Base-by-base conservation (phyloP, 2,797 vertebrate genomes). In the Takifugu rubripes region DNA sequence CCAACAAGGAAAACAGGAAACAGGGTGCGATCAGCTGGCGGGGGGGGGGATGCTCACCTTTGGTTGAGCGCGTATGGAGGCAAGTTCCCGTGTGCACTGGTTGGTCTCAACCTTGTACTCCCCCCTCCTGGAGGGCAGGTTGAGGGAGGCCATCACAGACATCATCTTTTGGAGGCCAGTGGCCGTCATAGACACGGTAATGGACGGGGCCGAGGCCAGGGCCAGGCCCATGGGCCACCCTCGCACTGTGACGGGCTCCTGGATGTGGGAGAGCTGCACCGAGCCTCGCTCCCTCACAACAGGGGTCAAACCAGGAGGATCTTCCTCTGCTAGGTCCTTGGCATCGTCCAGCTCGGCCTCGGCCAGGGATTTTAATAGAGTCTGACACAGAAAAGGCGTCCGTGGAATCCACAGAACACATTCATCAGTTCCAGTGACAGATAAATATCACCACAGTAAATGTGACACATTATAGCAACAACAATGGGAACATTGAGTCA, bases 41-140 rank as follows among this genome's bases (percentile, higher is more conserved):
- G 27, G 21, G 21, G 45, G 6, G 8, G 9, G 40, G 36, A 17
- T 0, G 1, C 61, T 86, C 79, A 98, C 97, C 93, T 92, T 93
- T 1, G 97, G 97, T 61, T 92, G 88, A 6, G 97, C 97, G 74
- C 97, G 85, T 75, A 99, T 88, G 49, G 97, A 98, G 0, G 92
- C 87, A 17, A 99, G 84, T 5, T 92, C 94, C 14, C 86, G 75
- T 3, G 85, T 82, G 69, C 76, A 88, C 83, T 84, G 92, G 61
- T 90, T 91, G 81, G 86, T 86, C 65, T 92, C 71, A 64, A 90
- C 61, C 14, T 81, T 84, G 73, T 82, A 90, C 57, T 83, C 61
- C 31, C 63, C 46, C 9, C 62, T 87, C 52, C 59, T 78, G 70
- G 78, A 90, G 1, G 91, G 89, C 33, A 92, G 82, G 55, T 77